Base-by-base conservation (phyloP, 64 coral and sea anemone genomes). In the Platygyra sinensis region DNA sequence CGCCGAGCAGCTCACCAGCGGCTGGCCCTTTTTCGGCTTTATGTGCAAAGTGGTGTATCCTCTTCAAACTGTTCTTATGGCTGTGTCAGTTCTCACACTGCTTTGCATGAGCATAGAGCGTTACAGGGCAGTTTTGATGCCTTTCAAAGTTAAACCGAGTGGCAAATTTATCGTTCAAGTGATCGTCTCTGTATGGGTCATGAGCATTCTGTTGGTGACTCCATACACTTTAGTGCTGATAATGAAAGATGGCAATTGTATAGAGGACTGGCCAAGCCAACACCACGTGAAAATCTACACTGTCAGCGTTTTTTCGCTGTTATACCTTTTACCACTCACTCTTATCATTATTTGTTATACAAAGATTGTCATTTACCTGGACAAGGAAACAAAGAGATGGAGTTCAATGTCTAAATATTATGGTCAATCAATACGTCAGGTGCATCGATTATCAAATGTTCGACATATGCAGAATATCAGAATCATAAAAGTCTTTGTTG, bases 81-180 rank as follows among this genome's bases (percentile, higher is more conserved):
- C 93, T n/a, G 96, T 98, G 0, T 98, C 92, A 8, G 89, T 94
- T 4, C 94, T 98, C 29, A 98, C 96, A 18, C 52, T 98, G 16
- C 67, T 94, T 19, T 85, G 89, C 62, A 98, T 98, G 96, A 91
- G 89, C 62, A 22, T 98, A 13, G 96, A 98, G 17, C 85, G 96
- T 17, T 86, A 89, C 20, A 74, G 92, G 11, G 84, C 88, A 31
- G 89, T 98, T n/a, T 69, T 94, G 29, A 62, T 73, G 0, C 96
- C 96, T 5, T 77, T 98, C 12, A 86, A 90, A 50, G 62, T 78
- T 7, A 94, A 82, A 25, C 63, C 94, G 38, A 78, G 51, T 25
- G 86, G 24, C 20, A 59, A 59, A 77, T 75, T 72, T 19, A 80
- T 93, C 16, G 52, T 88, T 49, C 60, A 78, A 13, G 83, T 78